Percentiles rank a stretch among this genome's conserved stretches.
These are phyloP conservation scores for Malachius bipustulatus DNA, from an alignment of 2,888 invertebrate species.

Conservation along the genomic window DNA sequence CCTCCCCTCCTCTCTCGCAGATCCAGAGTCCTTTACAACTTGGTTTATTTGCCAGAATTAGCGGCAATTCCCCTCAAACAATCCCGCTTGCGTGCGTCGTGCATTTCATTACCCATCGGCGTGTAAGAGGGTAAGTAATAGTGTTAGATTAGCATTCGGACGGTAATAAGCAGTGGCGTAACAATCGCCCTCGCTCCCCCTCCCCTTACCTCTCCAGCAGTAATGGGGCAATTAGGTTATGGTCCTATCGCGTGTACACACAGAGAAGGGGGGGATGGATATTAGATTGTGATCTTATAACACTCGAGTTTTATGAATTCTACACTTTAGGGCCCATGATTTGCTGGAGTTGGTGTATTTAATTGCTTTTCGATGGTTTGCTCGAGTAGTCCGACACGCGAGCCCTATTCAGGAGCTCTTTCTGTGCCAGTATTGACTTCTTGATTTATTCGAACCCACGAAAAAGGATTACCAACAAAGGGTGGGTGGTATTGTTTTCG, in stretches of 20 bases:
- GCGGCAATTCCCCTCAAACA: slow-evolving; percentile 24
- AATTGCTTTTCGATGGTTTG: slow-evolving; percentile 1
- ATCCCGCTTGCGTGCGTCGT: neutral
- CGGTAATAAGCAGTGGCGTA: slow-evolving; percentile 26
- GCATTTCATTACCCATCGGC: slow-evolving; percentile 18
- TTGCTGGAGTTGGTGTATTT: neutral
- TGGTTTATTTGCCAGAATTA: slow-evolving; percentile 16
- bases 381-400: neutral
- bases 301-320: slow-evolving; percentile 3
- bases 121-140: slow-evolving; percentile 23
- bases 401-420: neutral
- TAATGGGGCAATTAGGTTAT: slow-evolving; percentile 35
- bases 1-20: no score
- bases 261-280: slow-evolving; percentile 22
- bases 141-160: slow-evolving; percentile 31
- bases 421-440: no score
- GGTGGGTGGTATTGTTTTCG: no score
- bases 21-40: neutral
- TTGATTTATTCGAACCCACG: no score
- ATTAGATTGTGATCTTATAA: slow-evolving; percentile 14
- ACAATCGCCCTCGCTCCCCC: slow-evolving; percentile 14
- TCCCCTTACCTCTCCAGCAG: slow-evolving; percentile 19
- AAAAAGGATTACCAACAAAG: no score
- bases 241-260: slow-evolving; percentile 31
- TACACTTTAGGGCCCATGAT: neutral